Evolutionary conservation across 2,113 vertebrate species (phyloP), one percentile per base, ranked within the genome.

Genomic region (Australoheros scitulus): DNA sequence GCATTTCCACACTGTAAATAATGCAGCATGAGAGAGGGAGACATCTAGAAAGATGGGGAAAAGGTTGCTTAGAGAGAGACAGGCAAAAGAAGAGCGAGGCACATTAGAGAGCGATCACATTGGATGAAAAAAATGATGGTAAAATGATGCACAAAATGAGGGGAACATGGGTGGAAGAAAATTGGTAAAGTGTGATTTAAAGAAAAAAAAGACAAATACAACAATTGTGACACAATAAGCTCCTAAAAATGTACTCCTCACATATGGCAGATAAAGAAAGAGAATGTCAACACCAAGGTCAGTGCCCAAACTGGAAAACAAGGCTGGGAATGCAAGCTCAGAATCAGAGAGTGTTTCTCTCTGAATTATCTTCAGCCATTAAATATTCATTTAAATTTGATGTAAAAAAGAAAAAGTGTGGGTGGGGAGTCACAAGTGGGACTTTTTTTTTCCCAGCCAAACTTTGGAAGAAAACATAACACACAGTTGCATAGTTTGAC

Each of bases 1-100:
- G 89, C 84, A 92, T 93, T 94, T 94, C 86, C 85, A 92, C 89
- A 88, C 87, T 90, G 93, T 93, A 95, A 94, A 94, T 94, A 94
- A 93, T 90, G 91, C 91, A 90, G 89, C 41, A 76, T 63, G 58
- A 64, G 86, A 77, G 78, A 56, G 55, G 13, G 22, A 83, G 80
- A 87, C 34, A 36, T 59, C 64, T 14, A 77, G 61, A 79, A 74
- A 60, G 36, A 75, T 5, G 52, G 61, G 74, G 36, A 63, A n/a
- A 43, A 32, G 36, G 50, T 57, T 77, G n/a, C 63, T 18, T 58
- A 34, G 83, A 60, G 74, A 81, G 75, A 78, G 32, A 78, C 26
- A 60, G 58, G 55, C 34, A 55, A 38, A 34, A 57, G 57, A 43
- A 79, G 58, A 63, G 55, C 64, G 60, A 68, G 58, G 75, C 63